A percentile compares a stretch with the other conserved stretches of the same genome.
These are phyloP conservation scores for Tokudaia muenninki DNA, from an alignment of 2,797 vertebrate species.

Conservation along the genomic window DNA sequence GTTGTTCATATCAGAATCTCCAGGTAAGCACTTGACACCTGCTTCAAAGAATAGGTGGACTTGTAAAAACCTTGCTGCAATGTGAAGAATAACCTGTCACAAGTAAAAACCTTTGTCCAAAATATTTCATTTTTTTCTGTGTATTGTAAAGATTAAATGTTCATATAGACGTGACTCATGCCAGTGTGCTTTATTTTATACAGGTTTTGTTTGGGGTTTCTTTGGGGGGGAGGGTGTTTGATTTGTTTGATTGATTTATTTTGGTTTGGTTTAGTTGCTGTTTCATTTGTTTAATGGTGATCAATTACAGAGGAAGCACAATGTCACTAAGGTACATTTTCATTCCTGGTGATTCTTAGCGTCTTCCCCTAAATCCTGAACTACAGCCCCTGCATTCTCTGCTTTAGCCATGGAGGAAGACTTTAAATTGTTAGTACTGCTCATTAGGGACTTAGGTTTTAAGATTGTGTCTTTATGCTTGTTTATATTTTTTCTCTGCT, in stretches of 20 bases:
- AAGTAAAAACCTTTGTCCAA: not conserved
- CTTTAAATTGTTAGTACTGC: too few species aligned
- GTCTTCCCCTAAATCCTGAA: too few species aligned
- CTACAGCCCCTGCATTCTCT: not conserved
- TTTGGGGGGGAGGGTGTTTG: not conserved
- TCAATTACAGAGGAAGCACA: not conserved
- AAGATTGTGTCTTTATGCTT: not conserved
- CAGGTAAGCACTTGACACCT: not conserved
- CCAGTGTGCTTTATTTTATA: not conserved
- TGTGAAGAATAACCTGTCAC: not conserved
- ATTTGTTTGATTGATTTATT: not conserved
- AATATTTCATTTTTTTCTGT: not conserved
- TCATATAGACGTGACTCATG: not conserved
- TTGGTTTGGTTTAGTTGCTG: not conserved
- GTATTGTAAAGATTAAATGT: not conserved
- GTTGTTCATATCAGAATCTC: not conserved
- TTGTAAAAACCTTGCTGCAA: not conserved
- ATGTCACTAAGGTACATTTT: not conserved
- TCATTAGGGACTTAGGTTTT: not conserved
- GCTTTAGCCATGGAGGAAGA: too few species aligned
- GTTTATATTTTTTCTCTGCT: not conserved
- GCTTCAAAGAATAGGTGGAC: not conserved
- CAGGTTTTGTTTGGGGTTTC: not conserved
- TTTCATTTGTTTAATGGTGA: not conserved
- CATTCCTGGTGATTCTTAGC: not conserved